phyloP scores from a whole-genome alignment of 2,888 invertebrate genomes.

The Sussaba pulchella region DNA sequence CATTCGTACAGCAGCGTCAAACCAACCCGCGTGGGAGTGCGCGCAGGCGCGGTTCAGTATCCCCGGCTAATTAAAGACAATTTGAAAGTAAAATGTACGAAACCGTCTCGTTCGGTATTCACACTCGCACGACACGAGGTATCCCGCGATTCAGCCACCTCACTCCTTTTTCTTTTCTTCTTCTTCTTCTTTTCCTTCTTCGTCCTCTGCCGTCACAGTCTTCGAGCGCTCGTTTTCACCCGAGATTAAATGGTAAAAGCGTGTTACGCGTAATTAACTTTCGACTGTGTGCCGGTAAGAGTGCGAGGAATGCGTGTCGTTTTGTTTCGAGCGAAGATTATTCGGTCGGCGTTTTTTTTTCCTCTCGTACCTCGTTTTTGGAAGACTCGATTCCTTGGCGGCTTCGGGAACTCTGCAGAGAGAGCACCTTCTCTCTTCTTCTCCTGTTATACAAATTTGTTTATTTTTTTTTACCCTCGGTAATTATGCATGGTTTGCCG shows the following conservation, averaged over 20 bases:
- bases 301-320: constrained; percentile 64
- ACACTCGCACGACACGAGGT: constrained; percentile 48
- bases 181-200: constrained; percentile 7
- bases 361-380: constrained; percentile 44
- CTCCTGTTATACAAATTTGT: constrained; percentile 18
- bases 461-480: constrained; percentile 17
- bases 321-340: constrained; percentile 58
- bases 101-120: constrained; percentile 55
- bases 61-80: constrained; percentile 63
- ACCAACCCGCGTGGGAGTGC: constrained; percentile 25
- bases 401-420: constrained; percentile 5
- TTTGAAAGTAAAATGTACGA: constrained; percentile 71
- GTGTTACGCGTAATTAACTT: constrained; percentile 71
- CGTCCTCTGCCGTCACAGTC: constrained; percentile 22
- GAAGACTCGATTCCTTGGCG: constrained; percentile 35
- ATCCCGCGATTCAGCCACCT: constrained; percentile 50
- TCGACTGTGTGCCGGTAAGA: constrained; percentile 48
- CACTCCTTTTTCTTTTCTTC: constrained; percentile 40
- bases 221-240: constrained; percentile 53
- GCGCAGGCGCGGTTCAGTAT: constrained; percentile 16
- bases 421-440: constrained; percentile 38
- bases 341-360: constrained; percentile 31
- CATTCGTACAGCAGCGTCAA: constrained; percentile 34
- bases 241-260: constrained; percentile 70
- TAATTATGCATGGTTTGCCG: constrained; percentile 6